Evolutionary conservation across 2,113 vertebrate species (phyloP).

Genomic region (Corythornis madagascariensis): DNA sequence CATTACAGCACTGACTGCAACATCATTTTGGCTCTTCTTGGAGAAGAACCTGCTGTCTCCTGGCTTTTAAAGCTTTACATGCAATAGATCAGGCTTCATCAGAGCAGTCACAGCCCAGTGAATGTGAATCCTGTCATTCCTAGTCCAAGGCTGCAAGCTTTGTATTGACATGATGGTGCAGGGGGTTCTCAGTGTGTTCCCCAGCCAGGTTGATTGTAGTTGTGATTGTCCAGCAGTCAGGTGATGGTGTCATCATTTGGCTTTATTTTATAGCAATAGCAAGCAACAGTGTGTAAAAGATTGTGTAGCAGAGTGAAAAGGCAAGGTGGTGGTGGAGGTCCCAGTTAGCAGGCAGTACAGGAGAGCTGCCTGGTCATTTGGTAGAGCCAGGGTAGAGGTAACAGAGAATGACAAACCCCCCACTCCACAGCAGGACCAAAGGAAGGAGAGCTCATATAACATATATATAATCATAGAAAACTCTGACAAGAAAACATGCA

Average conservation of each 20-base stretch:
- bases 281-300: not conserved
- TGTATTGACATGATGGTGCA: accelerated
- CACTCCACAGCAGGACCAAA: not conserved
- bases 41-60: not conserved
- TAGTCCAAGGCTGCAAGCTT: not conserved
- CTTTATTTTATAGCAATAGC: not conserved
- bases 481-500: not conserved
- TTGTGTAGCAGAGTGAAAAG: not conserved
- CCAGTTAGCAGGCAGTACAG: not conserved
- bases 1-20: not conserved
- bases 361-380: not conserved
- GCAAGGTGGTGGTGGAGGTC: not conserved
- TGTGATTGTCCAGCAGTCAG: not conserved
- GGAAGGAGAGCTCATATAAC: not conserved
- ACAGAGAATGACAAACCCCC: not conserved
- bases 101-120: not conserved
- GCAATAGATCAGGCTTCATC: not conserved
- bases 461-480: no score
- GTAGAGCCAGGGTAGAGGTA: not conserved
- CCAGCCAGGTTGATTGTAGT: not conserved
- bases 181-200: not conserved
- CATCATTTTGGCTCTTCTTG: not conserved
- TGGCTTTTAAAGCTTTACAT: not conserved
- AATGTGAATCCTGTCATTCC: not conserved
- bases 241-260: not conserved